A percentile compares a stretch with the other conserved stretches of the same genome.
phyloP scores from a whole-genome alignment of 2,888 invertebrate genomes.

The Alloscopus bannaensis region DNA sequence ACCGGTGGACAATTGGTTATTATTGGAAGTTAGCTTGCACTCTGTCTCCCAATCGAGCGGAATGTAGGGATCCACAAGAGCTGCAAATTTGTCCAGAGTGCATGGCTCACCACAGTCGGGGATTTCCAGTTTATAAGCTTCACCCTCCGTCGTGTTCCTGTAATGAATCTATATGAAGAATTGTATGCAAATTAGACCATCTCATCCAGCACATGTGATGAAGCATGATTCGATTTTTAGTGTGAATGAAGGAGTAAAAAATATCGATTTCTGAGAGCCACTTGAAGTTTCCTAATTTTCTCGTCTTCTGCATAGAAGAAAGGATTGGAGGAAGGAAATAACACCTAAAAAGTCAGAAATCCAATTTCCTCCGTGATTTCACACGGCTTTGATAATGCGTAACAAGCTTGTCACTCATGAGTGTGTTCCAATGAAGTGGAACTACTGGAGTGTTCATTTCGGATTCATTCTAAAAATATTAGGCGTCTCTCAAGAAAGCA shows the following conservation, averaged over 20 bases:
- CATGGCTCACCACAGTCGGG: conserved; percentile 82
- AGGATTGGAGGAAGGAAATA: too few relatives aligned
- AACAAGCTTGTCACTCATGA: too few relatives aligned
- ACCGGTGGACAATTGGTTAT: neutral
- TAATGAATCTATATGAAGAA: conserved; percentile 49
- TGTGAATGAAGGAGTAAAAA: too few relatives aligned
- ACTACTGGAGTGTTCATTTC: too few relatives aligned
- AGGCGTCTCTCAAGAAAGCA: too few relatives aligned
- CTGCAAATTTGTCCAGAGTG: conserved; percentile 79
- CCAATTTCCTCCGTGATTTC: conserved; percentile 10
- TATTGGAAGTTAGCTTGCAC: conserved; percentile 76
- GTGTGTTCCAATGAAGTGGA: too few relatives aligned
- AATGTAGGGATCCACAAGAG: conserved; percentile 80
- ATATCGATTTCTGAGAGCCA: too few relatives aligned
- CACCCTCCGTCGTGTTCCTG: conserved; percentile 73
- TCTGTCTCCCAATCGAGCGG: conserved; percentile 83
- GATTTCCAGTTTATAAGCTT: conserved; percentile 79
- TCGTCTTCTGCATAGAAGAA: too few relatives aligned
- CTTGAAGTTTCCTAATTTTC: too few relatives aligned
- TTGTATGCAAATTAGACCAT: neutral
- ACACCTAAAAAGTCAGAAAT: conserved; percentile 4
- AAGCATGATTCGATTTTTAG: too few relatives aligned
- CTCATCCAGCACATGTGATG: neutral
- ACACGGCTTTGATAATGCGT: neutral
- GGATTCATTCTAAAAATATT: too few relatives aligned